A percentile compares a stretch with the other conserved stretches of the same genome.
Evolutionary conservation across 2,888 invertebrate genomes (phyloP).

Genomic region (Geotrupes spiniger): DNA sequence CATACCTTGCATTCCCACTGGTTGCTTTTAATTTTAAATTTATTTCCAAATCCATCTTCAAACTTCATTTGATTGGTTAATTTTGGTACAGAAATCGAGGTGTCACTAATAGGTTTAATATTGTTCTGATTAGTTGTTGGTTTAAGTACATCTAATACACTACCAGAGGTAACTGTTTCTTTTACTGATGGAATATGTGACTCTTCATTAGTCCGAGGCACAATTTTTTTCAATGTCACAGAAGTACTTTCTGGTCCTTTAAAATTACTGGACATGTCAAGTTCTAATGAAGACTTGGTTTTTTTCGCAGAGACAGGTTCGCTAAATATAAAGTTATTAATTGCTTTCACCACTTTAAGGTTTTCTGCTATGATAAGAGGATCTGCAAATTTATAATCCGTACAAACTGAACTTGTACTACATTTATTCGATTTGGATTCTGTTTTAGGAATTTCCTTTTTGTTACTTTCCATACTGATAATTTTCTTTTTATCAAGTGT

Average conservation of each 20-base stretch:
- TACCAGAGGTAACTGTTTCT: slow-evolving; percentile 46
- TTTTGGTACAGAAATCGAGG: too few species aligned
- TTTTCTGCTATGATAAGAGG: slow-evolving; percentile 52
- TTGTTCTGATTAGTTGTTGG: too few species aligned
- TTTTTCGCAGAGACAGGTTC: slow-evolving; percentile 46
- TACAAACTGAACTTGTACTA: not conserved
- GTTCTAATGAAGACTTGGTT: not conserved
- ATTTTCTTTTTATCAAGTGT: slow-evolving; percentile 13
- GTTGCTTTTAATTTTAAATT: slow-evolving; percentile 53
- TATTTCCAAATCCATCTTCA: slow-evolving; percentile 31
- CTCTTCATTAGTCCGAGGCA: slow-evolving; percentile 5
- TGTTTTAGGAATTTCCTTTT: slow-evolving; percentile 5
- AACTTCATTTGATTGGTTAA: too few species aligned
- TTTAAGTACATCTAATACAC: slow-evolving; percentile 49
- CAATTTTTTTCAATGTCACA: not conserved
- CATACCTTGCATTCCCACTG: slow-evolving; percentile 58
- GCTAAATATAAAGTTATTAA: slow-evolving; percentile 59
- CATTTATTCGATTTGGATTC: too few species aligned
- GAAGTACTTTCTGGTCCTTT: not conserved
- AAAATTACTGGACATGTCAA: not conserved
- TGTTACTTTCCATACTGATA: slow-evolving; percentile 14
- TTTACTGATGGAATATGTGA: slow-evolving; percentile 26
- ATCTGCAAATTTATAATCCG: slow-evolving; percentile 50
- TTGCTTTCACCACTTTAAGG: slow-evolving; percentile 48
- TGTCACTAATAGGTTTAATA: too few species aligned